These are phyloP conservation scores for Peromyscus eremicus DNA, from an alignment of 2,797 vertebrate genomes.

Conservation along the genomic window DNA sequence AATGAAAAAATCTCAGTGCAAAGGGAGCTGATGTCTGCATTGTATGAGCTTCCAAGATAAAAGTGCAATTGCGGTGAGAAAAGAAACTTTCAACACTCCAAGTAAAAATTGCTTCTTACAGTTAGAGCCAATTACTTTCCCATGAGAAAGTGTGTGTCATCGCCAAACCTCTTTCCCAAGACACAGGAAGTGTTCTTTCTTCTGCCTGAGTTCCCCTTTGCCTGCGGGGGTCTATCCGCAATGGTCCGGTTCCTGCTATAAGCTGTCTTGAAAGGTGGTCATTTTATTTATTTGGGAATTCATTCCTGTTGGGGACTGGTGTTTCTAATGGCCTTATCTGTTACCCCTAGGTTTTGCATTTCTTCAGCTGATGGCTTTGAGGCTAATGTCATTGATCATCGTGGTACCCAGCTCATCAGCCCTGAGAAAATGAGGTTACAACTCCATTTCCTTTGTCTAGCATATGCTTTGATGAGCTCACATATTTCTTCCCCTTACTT, in stretches of 20 bases:
- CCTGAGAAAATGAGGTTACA: conserved; percentile 69
- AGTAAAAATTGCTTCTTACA: conserved; percentile 59
- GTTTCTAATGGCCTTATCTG: conserved; percentile 34
- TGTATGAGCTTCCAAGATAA: conserved; percentile 57
- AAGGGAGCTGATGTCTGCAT: neutral
- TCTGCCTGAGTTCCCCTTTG: neutral
- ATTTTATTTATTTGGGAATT: conserved; percentile 42
- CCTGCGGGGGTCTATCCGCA: neutral
- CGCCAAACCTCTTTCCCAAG: neutral
- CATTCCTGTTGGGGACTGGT: neutral
- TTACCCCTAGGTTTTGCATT: conserved; percentile 58
- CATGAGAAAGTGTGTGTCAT: conserved; percentile 9
- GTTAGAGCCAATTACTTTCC: conserved; percentile 50
- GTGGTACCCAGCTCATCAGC: neutral
- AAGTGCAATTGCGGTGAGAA: conserved; percentile 45
- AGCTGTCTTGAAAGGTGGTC: conserved; percentile 42
- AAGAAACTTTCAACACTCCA: conserved; percentile 22
- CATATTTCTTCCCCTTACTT: conserved; percentile 44
- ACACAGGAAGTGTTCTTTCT: neutral
- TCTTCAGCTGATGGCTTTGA: conserved; percentile 50
- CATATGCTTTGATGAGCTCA: conserved; percentile 54
- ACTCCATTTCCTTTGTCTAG: conserved; percentile 75
- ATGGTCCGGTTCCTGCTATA: neutral
- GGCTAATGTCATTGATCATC: conserved; percentile 65
- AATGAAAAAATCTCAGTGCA: conserved; percentile 59